Conservation (phyloP, 2,888 invertebrate species). For the Diloba caeruleocephala region DNA sequence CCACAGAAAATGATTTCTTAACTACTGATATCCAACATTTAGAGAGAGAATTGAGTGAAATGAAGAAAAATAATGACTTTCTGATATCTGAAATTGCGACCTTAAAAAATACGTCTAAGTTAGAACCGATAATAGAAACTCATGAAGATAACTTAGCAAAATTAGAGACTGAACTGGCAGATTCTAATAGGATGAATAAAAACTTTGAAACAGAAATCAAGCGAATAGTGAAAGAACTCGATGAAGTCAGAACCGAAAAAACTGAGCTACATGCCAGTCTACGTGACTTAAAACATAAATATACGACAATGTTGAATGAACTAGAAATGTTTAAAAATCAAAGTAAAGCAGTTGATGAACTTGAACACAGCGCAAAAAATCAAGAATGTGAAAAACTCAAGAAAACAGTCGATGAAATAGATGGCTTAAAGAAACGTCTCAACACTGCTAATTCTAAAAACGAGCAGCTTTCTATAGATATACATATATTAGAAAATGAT, state of each 20-base stretch:
- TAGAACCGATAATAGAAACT: slow-evolving; percentile 92
- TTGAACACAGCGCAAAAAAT: slow-evolving; percentile 77
- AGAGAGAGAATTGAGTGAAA: slow-evolving; percentile 90
- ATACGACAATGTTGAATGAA: slow-evolving; percentile 84
- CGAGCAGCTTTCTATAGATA: slow-evolving; percentile 85
- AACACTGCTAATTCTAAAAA: slow-evolving; percentile 76
- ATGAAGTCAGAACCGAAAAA: slow-evolving; percentile 78
- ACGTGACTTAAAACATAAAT: slow-evolving; percentile 86
- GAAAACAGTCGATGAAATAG: slow-evolving; percentile 76
- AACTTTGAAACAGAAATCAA: slow-evolving; percentile 90
- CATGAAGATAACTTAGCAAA: slow-evolving; percentile 91
- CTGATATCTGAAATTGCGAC: slow-evolving; percentile 91
- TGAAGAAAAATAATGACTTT: slow-evolving; percentile 92
- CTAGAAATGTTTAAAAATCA: slow-evolving; percentile 79
- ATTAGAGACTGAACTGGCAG: slow-evolving; percentile 91
- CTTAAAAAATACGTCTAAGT: slow-evolving; percentile 90
- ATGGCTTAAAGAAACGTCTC: slow-evolving; percentile 79
- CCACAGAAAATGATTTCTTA: slow-evolving; percentile 84
- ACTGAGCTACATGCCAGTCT: slow-evolving; percentile 86
- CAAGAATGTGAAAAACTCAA: slow-evolving; percentile 67
- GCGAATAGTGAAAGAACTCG: slow-evolving; percentile 88
- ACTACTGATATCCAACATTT: slow-evolving; percentile 83
- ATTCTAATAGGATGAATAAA: slow-evolving; percentile 88
- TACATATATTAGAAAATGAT: slow-evolving; percentile 86
- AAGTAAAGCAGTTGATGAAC: slow-evolving; percentile 82